Conservation (phyloP, 2,113 vertebrate genomes). For the Carettochelys insculpta region DNA sequence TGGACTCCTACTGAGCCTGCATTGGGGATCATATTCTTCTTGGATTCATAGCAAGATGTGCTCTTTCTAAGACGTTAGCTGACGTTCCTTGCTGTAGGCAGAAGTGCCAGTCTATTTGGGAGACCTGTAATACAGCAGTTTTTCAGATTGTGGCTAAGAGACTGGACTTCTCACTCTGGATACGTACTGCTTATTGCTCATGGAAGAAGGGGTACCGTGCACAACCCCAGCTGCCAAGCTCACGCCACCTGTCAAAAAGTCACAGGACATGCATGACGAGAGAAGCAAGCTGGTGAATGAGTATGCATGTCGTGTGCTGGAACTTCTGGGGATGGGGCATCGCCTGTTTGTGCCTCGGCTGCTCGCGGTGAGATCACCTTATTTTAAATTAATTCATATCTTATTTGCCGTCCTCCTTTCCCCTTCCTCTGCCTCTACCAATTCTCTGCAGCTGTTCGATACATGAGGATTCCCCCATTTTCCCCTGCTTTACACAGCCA, state of each 20-base stretch:
- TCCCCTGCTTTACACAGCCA: background rate
- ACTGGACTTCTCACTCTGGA: constrained; percentile 77
- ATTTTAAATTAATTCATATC: constrained; percentile 56
- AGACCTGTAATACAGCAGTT: constrained; percentile 46
- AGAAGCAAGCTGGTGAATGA: constrained; percentile 87
- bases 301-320: constrained; percentile 91
- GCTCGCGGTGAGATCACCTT: constrained; percentile 93
- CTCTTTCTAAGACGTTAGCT: constrained; percentile 59
- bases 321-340: constrained; percentile 97
- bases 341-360: constrained; percentile 96
- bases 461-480: background rate
- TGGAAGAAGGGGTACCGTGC: constrained; percentile 87
- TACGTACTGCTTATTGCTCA: constrained; percentile 80
- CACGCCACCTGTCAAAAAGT: constrained; percentile 83
- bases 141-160: constrained; percentile 49
- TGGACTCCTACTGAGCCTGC: constrained; percentile 47
- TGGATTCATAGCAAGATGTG: constrained; percentile 70
- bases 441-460: constrained; percentile 14
- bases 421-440: background rate
- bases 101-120: constrained; percentile 27
- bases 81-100: constrained; percentile 47
- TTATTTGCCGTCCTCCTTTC: constrained; percentile 38
- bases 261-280: constrained; percentile 89
- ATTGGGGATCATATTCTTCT: constrained; percentile 57
- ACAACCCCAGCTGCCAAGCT: constrained; percentile 84